phyloP scores from a whole-genome alignment of 1,140 invertebrate genomes.

The Triops cancriformis region DNA sequence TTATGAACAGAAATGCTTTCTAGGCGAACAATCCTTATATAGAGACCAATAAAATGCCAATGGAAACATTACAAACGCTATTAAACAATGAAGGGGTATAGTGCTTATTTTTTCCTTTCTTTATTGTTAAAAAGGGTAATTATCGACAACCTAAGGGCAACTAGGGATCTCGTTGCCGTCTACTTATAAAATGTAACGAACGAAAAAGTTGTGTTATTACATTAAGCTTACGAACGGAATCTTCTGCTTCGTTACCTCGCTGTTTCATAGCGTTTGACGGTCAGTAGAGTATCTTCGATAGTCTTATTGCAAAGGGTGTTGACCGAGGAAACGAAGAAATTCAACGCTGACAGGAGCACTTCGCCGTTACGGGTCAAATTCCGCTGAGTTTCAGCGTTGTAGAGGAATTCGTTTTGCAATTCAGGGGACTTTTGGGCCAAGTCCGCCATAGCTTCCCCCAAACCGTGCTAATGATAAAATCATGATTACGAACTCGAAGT shows the following conservation, averaged over 20 bases:
- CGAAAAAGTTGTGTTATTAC: too few relatives aligned
- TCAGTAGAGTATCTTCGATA: slow-evolving; percentile 90
- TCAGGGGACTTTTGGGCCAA: slow-evolving; percentile 89
- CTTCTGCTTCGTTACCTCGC: slow-evolving; percentile 53
- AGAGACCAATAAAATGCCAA: neutral
- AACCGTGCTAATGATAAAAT: slow-evolving; percentile 50
- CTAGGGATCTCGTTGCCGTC: too few relatives aligned
- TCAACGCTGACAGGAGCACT: slow-evolving; percentile 77
- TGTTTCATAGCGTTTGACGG: slow-evolving; percentile 84
- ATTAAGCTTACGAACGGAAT: neutral
- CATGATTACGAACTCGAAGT: neutral
- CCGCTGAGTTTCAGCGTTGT: slow-evolving; percentile 90
- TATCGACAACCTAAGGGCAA: too few relatives aligned
- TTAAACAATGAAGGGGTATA: too few relatives aligned
- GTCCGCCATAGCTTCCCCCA: slow-evolving; percentile 89
- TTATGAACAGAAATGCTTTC: too few relatives aligned
- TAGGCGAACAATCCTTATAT: slow-evolving; percentile 14
- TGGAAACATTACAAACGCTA: too few relatives aligned
- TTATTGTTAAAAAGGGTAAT: too few relatives aligned
- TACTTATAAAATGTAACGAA: too few relatives aligned
- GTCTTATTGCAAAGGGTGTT: slow-evolving; percentile 93
- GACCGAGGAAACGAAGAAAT: slow-evolving; percentile 92
- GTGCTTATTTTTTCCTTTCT: too few relatives aligned
- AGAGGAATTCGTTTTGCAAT: slow-evolving; percentile 86
- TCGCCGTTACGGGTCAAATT: slow-evolving; percentile 91